Base-by-base conservation (phyloP, 2,888 invertebrate genomes). In the Deilephila porcellus region DNA sequence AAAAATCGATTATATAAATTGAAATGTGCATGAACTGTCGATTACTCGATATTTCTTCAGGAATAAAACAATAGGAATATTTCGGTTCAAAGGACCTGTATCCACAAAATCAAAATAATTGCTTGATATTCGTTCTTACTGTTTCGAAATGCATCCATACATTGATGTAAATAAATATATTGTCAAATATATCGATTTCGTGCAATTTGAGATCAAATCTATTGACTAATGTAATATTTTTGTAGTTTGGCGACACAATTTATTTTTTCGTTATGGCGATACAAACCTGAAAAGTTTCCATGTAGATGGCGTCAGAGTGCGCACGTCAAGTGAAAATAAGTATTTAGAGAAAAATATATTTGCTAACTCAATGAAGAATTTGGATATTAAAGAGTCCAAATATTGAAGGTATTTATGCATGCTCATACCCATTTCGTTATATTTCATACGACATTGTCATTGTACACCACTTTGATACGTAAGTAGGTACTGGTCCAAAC, bases 221-320 rank as follows among this genome's bases (percentile, higher is more conserved):
- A 56, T 29, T 20, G 11, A 19, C 25, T 70, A 71, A 63, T 70
- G 72, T 72, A 72, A 53, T 75, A 29, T 32, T 52, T 74, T 71
- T 72, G 7, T 17, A 56, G 52, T 74, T 53, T 81, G 80, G 88
- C 77, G 87, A 85, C 81, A 85, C 82, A 75, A 76, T 74, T 70
- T 32, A 53, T 20, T 82, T 86, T 88, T 89, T 77, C 74, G 34
- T 74, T 73, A 81, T 89, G 89, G 90, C 90, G 88, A 90, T 88
- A 90, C 90, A 82, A 74, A n/a, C 4, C 1, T 70, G 70, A 63
- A 71, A 60, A 73, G 37, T 72, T 77, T 75, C 34, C 67, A 71
- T 74, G 64, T 56, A 85, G 83, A 82, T 82, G 87, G 85, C 85
- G 84, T 79, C 78, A 70, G 63, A 56, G 37, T 67, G 64, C 59